phyloP scores from a whole-genome alignment of 2,888 invertebrate genomes.

The Lutraria lutraria region DNA sequence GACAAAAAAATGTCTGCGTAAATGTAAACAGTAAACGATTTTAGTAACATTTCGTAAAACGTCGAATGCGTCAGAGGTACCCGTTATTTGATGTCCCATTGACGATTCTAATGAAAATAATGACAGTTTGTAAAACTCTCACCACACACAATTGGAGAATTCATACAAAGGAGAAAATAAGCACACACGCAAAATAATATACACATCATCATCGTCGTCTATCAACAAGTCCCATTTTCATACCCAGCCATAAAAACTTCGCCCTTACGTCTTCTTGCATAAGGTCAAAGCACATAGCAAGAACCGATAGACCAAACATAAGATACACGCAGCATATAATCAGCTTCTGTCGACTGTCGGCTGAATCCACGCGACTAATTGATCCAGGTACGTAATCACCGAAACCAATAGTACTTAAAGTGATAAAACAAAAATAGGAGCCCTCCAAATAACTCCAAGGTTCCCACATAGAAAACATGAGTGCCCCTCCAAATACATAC shows the following conservation, averaged over 20 bases:
- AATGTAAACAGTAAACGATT: neutral
- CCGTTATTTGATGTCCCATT: no score
- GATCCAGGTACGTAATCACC: constrained; percentile 86
- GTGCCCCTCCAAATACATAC: constrained; percentile 96
- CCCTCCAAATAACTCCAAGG: constrained; percentile 96
- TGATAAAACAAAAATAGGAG: constrained; percentile 88
- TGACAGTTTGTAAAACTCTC: no score
- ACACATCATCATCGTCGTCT: constrained; percentile 15
- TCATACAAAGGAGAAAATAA: no score
- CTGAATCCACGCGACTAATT: constrained; percentile 75
- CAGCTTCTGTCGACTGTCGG: constrained; percentile 81
- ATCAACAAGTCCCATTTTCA: constrained; percentile 85
- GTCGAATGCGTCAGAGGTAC: no score
- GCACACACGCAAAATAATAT: neutral
- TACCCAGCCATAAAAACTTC: constrained; percentile 85
- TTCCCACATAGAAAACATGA: constrained; percentile 97
- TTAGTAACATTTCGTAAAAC: no score
- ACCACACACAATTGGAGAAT: no score
- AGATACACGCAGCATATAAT: constrained; percentile 86
- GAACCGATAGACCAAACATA: constrained; percentile 87
- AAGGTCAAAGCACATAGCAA: constrained; percentile 87
- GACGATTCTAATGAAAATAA: no score
- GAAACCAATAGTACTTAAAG: constrained; percentile 87
- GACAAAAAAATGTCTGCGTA: neutral
- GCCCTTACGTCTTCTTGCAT: constrained; percentile 87